Conservation (phyloP, 2,113 vertebrate species). For the Sylvietta virens region DNA sequence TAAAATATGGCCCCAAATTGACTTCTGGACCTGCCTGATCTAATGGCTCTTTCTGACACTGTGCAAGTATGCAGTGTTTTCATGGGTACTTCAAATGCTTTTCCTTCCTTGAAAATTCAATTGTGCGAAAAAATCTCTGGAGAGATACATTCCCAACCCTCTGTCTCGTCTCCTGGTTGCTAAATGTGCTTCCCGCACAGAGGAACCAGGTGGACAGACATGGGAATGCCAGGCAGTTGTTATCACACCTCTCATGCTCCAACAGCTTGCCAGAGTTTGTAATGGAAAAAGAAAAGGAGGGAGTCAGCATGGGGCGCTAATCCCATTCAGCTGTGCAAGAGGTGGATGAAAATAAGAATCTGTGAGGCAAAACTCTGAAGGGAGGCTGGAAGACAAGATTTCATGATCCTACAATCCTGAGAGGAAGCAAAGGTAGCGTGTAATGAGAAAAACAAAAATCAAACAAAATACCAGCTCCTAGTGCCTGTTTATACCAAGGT, state of each 20-base stretch:
- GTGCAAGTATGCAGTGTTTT: neutral
- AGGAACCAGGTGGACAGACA: neutral
- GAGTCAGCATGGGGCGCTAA: fast-evolving
- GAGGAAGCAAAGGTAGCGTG: neutral
- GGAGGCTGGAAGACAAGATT: neutral
- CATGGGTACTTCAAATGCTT: neutral
- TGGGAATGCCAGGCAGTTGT: neutral
- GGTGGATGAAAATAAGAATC: neutral
- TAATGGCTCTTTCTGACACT: neutral
- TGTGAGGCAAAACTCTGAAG: neutral
- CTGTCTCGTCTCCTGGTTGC: neutral
- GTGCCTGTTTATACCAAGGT: neutral
- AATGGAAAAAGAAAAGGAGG: neutral
- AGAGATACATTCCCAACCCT: neutral
- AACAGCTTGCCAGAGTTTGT: neutral
- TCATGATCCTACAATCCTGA: neutral
- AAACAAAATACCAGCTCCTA: neutral
- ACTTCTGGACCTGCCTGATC: neutral
- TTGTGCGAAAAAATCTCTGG: neutral
- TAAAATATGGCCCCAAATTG: neutral
- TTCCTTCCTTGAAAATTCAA: neutral
- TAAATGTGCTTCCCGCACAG: neutral
- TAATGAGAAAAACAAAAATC: neutral
- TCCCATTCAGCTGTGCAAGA: neutral
- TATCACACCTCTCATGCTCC: neutral